A percentile compares a stretch with the other conserved stretches of the same genome.
These are phyloP conservation scores for Marmota monax DNA, from an alignment of 2,113 vertebrate genomes.

Conservation along the genomic window DNA sequence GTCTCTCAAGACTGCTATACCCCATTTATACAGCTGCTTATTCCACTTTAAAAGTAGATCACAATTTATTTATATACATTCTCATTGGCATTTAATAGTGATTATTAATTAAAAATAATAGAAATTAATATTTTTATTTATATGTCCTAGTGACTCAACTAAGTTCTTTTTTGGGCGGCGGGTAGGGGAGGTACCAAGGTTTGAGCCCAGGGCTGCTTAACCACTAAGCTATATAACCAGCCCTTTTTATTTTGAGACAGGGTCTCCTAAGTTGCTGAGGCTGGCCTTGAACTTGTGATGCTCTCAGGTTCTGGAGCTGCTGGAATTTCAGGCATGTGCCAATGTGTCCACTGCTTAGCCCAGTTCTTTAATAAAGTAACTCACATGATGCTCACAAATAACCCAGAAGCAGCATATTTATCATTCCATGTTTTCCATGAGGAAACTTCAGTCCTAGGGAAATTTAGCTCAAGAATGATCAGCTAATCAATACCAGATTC, in stretches of 20 bases:
- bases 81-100: neutral
- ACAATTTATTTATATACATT: neutral
- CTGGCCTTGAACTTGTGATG: too few relatives aligned
- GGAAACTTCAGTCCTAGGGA: neutral
- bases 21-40: neutral
- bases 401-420: too few relatives aligned
- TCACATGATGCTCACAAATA: too few relatives aligned
- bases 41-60: neutral
- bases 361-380: neutral
- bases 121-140: neutral
- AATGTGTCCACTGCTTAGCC: neutral
- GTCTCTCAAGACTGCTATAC: neutral
- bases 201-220: too few relatives aligned
- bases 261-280: too few relatives aligned
- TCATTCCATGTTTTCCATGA: accelerated
- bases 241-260: too few relatives aligned
- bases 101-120: neutral
- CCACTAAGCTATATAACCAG: too few relatives aligned
- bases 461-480: neutral
- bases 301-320: too few relatives aligned
- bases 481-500: too few relatives aligned
- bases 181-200: too few relatives aligned
- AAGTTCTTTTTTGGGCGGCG: accelerated
- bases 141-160: neutral
- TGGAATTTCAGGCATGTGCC: too few relatives aligned